Base-by-base conservation (phyloP, 2,888 invertebrate species). In the Hirtodrosophila cameraria region DNA sequence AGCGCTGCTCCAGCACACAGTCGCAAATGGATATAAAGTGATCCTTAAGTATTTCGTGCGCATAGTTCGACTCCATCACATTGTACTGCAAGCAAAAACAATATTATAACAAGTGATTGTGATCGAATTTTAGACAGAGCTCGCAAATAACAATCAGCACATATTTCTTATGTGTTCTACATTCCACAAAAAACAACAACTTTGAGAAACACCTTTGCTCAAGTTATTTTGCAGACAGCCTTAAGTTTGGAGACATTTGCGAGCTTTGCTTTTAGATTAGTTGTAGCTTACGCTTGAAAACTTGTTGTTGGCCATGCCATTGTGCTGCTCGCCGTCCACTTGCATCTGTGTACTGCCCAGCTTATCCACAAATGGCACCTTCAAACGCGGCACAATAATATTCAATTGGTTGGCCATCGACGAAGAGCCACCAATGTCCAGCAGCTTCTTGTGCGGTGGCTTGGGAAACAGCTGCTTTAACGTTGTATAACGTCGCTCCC, bases 21-120 rank as follows among this genome's bases (percentile, higher is more conserved):
- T 92, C 92, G 88, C 96, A 96, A 69, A 96, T 94, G 78, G 93
- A 94, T 70, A 95, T 95, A 90, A 96, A 97, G 79, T 97, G 95
- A 50, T 97, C 96, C 46, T 92, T 92, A 62, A 99, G 94, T 30
- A 99, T 92, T 73, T 94, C 94, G 33, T 94, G 93, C 79, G 98
- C 98, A 7, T 96, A 96, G 9, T 95, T 94, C 2, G 98, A 98
- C 89, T 98, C 97, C 87, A 95, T 94, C 8, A 95, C 93, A 6
- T 93, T 92, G 36, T 93, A 68, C 88, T 89, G 31, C 0, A 57
- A 65, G 2, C 5, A 15, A 25, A 25, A 23, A 28, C 0, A 1
- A 6, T 7, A 1, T 15, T n/a, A 31, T 15, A 30, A 28, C 11
- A 28, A 23, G 6, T n/a, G 15, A 42, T 30, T 5, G 6, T 23